Percentiles rank a stretch among this genome's conserved stretches.
Evolutionary conservation across 2,797 vertebrate species (phyloP).

Genomic region (Borostomias antarcticus): DNA sequence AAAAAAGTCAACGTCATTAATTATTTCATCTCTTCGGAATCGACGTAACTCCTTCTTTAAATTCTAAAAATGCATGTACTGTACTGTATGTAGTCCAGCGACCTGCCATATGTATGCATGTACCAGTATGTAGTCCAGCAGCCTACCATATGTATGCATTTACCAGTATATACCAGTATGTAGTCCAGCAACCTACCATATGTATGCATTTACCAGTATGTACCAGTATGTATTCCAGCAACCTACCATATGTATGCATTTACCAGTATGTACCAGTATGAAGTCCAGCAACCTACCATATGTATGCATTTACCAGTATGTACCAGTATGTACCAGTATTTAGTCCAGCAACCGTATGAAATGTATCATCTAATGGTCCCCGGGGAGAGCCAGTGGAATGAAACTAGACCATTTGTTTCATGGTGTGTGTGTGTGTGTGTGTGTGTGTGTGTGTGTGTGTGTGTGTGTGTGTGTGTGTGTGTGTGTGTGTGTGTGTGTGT

Average conservation of each 20-base stretch:
- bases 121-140: no score
- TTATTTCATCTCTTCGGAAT: slow-evolving; percentile 56
- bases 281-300: neutral
- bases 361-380: slow-evolving; percentile 58
- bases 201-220: no score
- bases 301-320: no score
- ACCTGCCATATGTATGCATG: no score
- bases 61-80: slow-evolving; percentile 36
- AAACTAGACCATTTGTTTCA: slow-evolving; percentile 51
- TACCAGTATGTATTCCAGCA: no score
- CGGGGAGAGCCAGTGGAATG: slow-evolving; percentile 45
- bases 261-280: no score
- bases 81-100: no score
- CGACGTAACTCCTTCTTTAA: slow-evolving; percentile 26
- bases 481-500: slow-evolving; percentile 28
- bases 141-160: no score
- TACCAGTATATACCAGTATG: no score
- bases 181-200: slow-evolving; percentile 28
- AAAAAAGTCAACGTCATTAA: slow-evolving; percentile 58
- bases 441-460: neutral
- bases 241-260: slow-evolving; percentile 26
- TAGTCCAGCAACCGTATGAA: slow-evolving; percentile 7
- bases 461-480: neutral
- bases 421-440: slow-evolving; percentile 31
- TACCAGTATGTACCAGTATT: no score